phyloP scores from a whole-genome alignment of 92 coral and sea anemone genomes.

The Montipora capitata region DNA sequence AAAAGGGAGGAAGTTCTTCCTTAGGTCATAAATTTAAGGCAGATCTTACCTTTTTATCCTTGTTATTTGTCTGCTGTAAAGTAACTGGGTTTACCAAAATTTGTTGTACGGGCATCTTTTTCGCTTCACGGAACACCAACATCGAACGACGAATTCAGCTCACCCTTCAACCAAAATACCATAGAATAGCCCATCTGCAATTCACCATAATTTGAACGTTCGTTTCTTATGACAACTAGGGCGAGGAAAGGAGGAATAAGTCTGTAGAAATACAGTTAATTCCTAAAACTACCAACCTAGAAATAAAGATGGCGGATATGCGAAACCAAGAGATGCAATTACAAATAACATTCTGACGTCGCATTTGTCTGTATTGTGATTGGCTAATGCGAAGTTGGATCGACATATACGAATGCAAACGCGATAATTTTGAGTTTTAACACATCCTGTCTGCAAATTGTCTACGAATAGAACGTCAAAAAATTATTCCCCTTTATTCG shows the following conservation, averaged over 20 bases:
- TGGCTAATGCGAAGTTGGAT: constrained; percentile 24
- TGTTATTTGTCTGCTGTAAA: constrained; percentile 85
- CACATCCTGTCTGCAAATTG: too few relatives aligned
- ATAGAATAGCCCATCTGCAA: not conserved
- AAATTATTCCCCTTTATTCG: too few relatives aligned
- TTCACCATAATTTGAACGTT: constrained; percentile 8
- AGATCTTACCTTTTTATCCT: constrained; percentile 84
- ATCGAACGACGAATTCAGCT: constrained; percentile 25
- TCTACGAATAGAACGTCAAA: too few relatives aligned
- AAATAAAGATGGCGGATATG: constrained; percentile 47
- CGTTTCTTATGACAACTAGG: not conserved
- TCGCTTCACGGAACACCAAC: constrained; percentile 51
- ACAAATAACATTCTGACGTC: constrained; percentile 55
- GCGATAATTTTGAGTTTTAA: too few relatives aligned
- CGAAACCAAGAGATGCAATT: not conserved
- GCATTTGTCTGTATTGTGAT: constrained; percentile 8
- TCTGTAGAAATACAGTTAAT: not conserved
- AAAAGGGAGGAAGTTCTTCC: not conserved
- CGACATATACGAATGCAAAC: not conserved
- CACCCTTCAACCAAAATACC: constrained; percentile 8
- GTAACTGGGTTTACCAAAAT: constrained; percentile 87
- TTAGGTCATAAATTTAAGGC: not conserved
- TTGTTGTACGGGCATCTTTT: constrained; percentile 93
- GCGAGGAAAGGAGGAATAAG: not conserved
- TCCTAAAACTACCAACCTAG: not conserved